Percentiles rank a stretch among this genome's conserved stretches.
phyloP scores from a whole-genome alignment of 2,797 vertebrate species.

The Lophius americanus region DNA sequence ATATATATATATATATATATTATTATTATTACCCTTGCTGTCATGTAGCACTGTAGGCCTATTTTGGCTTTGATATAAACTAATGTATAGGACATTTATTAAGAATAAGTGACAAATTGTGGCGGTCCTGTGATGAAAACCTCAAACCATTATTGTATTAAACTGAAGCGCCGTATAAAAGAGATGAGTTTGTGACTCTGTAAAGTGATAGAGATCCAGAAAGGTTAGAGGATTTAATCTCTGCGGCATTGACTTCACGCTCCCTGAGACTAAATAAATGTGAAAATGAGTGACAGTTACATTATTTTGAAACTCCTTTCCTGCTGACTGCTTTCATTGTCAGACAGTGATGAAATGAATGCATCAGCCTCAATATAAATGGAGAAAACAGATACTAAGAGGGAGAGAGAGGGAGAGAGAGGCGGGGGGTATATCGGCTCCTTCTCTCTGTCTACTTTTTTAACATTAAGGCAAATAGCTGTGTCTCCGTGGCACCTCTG shows the following conservation, averaged over 20 bases:
- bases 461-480: conserved; percentile 57
- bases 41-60: no score
- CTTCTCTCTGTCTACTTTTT: conserved; percentile 46
- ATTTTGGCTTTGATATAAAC: neutral
- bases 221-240: conserved; percentile 11
- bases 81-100: neutral
- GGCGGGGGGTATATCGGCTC: conserved; percentile 12
- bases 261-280: conserved; percentile 4
- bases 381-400: conserved; percentile 25
- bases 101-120: neutral
- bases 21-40: no score
- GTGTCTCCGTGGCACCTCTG: conserved; percentile 50
- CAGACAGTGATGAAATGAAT: conserved; percentile 35
- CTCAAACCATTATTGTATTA: neutral
- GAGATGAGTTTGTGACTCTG: conserved; percentile 8
- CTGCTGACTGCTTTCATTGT: conserved; percentile 23
- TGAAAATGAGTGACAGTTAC: neutral
- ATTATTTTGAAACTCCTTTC: conserved; percentile 24
- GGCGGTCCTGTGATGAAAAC: conserved; percentile 1
- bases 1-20: no score
- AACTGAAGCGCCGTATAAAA: conserved; percentile 7
- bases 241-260: conserved; percentile 10
- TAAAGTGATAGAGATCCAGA: neutral
- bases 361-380: conserved; percentile 23
- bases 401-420: conserved; percentile 4